Percentiles rank a stretch among this genome's conserved stretches.
These are phyloP conservation scores for Disparrhopalites patrizii DNA, from an alignment of 2,888 invertebrate genomes.

Conservation along the genomic window DNA sequence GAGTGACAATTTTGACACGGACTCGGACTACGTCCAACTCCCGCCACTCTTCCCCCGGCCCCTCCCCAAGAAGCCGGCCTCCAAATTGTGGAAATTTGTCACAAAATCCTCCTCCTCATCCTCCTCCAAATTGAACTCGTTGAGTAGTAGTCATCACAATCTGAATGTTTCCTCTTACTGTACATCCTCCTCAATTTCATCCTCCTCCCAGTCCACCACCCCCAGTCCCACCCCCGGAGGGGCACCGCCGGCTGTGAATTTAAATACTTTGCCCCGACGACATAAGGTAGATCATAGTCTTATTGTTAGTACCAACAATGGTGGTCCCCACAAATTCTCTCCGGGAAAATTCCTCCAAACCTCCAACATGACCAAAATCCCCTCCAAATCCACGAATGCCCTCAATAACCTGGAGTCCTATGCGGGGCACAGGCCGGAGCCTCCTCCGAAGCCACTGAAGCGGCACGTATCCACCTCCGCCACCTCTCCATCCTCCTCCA, in stretches of 20 bases:
- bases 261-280: constrained; percentile 23
- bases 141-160: background rate
- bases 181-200: background rate
- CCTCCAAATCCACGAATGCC: constrained; percentile 46
- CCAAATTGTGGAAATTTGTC: constrained; percentile 46
- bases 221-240: constrained; percentile 1
- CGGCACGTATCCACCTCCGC: constrained; percentile 25
- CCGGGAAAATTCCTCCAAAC: no score
- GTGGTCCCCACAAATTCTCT: background rate
- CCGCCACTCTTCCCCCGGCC: constrained; percentile 48
- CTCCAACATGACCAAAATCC: constrained; percentile 30
- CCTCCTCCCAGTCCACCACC: background rate
- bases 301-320: background rate
- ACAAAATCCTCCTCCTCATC: constrained; percentile 22
- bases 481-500: background rate
- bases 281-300: constrained; percentile 21
- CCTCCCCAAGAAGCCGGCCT: constrained; percentile 40
- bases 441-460: constrained; percentile 46
- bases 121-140: background rate
- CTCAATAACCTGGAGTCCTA: constrained; percentile 30
- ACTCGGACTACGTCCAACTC: constrained; percentile 83
- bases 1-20: constrained; percentile 79
- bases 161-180: background rate
- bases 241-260: constrained; percentile 19
- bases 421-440: constrained; percentile 37